A percentile compares a stretch with the other conserved stretches of the same genome.
Conservation (phyloP, 2,888 invertebrate species). For the Pherbina coryleti region DNA sequence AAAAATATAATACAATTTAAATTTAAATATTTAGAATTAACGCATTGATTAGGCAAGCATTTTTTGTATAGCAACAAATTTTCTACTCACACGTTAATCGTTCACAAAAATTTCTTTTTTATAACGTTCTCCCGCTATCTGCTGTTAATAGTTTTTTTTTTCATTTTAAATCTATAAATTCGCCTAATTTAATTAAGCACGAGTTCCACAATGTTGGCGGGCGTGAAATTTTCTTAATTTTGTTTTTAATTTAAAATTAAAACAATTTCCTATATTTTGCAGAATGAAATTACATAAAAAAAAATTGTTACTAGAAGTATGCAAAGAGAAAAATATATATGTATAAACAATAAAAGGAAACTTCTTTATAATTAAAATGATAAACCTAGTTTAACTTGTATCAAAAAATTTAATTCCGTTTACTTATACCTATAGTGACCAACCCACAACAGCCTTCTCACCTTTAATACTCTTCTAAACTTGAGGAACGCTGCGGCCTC, state of each 20-base stretch:
- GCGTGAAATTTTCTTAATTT: slow-evolving; percentile 5
- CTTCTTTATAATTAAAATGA: slow-evolving; percentile 11
- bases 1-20: slow-evolving; percentile 1
- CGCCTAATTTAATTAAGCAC: background rate
- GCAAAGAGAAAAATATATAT: slow-evolving; percentile 19
- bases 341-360: slow-evolving; percentile 5
- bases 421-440: too few species aligned
- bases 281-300: slow-evolving; percentile 13
- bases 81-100: slow-evolving; percentile 17
- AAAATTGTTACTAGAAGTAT: slow-evolving; percentile 27
- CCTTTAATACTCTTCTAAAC: too few species aligned
- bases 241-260: background rate
- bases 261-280: slow-evolving; percentile 3
- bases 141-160: background rate
- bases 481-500: too few species aligned
- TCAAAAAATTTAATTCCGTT: too few species aligned
- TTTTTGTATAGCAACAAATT: slow-evolving; percentile 13
- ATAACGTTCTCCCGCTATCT: background rate
- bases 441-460: too few species aligned
- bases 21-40: background rate
- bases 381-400: background rate
- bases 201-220: background rate
- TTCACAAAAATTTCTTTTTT: slow-evolving; percentile 11
- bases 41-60: slow-evolving; percentile 4
- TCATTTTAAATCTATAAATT: background rate